phyloP scores from a whole-genome alignment of 1,140 invertebrate species.

The Calliopsis andreniformis region DNA sequence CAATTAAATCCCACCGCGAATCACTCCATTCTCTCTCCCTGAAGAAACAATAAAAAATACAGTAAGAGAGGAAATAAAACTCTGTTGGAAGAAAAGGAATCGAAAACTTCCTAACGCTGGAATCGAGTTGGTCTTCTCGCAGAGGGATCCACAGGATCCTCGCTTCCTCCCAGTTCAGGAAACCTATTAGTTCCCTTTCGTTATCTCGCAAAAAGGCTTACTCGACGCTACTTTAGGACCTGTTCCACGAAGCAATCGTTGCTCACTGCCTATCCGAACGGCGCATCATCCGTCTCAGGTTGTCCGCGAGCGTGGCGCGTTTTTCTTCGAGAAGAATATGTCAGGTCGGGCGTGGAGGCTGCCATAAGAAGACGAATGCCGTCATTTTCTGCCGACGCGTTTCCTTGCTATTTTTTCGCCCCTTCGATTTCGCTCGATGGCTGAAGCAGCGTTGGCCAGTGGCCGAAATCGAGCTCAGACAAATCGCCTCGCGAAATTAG shows the following conservation, averaged over 20 bases:
- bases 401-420: not conserved
- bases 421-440: not conserved
- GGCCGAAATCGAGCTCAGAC: not conserved
- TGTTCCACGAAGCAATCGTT: constrained; percentile 12
- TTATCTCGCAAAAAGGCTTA: not conserved
- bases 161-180: not conserved
- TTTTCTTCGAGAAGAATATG: constrained; percentile 55
- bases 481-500: constrained; percentile 7
- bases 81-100: too few species aligned
- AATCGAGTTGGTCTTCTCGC: too few species aligned
- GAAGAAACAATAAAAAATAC: too few species aligned
- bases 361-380: constrained; percentile 58
- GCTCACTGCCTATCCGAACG: constrained; percentile 38
- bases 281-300: constrained; percentile 41
- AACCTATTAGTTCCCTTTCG: not conserved
- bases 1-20: too few species aligned
- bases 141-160: not conserved
- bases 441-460: constrained; percentile 1
- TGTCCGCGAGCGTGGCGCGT: constrained; percentile 45
- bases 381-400: constrained; percentile 35
- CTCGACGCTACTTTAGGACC: not conserved
- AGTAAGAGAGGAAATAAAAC: too few species aligned
- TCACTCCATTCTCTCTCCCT: too few species aligned
- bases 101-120: too few species aligned
- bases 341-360: constrained; percentile 51